Evolutionary conservation across 2,797 vertebrate species (phyloP).

Genomic region (Oophaga sylvatica): DNA sequence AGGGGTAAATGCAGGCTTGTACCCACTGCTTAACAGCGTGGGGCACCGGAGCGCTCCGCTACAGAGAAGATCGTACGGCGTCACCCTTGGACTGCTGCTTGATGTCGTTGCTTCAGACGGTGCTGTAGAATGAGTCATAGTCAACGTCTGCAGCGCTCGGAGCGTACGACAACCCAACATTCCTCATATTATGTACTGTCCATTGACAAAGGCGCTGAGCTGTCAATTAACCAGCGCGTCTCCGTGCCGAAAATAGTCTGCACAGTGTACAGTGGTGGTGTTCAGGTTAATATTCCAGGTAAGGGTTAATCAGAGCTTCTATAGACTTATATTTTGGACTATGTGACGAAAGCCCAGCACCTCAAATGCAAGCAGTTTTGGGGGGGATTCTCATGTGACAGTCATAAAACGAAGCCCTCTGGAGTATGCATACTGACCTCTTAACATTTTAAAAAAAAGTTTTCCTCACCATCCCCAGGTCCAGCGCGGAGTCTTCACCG

Average conservation of each 20-base stretch:
- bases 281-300: not conserved
- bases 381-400: too few relatives aligned
- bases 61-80: not conserved
- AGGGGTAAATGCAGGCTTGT: not conserved
- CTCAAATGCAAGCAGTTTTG: too few relatives aligned
- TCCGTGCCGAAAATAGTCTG: not conserved
- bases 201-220: slow-evolving; percentile 4
- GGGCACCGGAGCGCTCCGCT: not conserved
- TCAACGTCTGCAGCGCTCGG: not conserved
- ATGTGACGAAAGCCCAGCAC: too few relatives aligned
- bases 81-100: not conserved
- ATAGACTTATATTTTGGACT: too few relatives aligned
- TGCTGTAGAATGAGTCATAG: slow-evolving; percentile 24
- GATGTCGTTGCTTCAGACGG: not conserved
- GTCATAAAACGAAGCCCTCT: too few relatives aligned
- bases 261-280: not conserved
- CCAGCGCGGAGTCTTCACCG: too few relatives aligned
- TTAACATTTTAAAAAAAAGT: too few relatives aligned
- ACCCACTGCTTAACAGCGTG: not conserved
- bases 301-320: not conserved
- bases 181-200: slow-evolving; percentile 9
- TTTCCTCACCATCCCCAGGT: too few relatives aligned
- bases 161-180: not conserved
- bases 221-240: slow-evolving; percentile 17
- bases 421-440: too few relatives aligned